phyloP scores from a whole-genome alignment of 1,140 invertebrate species.

The Leguminivora glycinivorella region DNA sequence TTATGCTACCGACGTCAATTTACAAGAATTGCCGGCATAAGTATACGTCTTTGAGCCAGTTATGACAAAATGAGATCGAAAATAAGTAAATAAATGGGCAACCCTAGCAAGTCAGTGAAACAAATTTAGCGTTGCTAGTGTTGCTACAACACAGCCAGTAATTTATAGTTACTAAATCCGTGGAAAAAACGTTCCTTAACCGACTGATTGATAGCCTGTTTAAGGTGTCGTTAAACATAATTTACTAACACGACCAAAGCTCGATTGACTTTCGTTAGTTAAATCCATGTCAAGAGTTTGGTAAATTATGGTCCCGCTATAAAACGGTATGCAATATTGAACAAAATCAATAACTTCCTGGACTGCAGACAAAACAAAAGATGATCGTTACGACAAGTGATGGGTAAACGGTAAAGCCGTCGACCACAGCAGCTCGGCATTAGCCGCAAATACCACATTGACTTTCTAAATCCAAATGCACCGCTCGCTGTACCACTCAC shows the following conservation, averaged over 20 bases:
- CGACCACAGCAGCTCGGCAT: conserved; percentile 57
- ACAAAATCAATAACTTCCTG: conserved; percentile 21
- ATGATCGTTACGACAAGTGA: conserved; percentile 35
- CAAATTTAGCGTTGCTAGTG: conserved; percentile 55
- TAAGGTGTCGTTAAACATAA: conserved; percentile 29
- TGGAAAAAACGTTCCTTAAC: conserved; percentile 41
- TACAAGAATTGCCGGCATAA: neutral
- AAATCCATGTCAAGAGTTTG: conserved; percentile 3
- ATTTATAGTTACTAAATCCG: conserved; percentile 49
- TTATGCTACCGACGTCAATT: neutral
- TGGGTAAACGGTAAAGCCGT: conserved; percentile 55
- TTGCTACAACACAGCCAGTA: conserved; percentile 38
- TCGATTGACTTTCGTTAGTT: conserved; percentile 21
- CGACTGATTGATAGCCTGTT: conserved; percentile 38
- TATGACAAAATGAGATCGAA: neutral
- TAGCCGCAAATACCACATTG: conserved; percentile 55
- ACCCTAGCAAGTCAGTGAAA: conserved; percentile 29
- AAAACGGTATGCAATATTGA: conserved; percentile 1
- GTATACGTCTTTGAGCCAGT: neutral
- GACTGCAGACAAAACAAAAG: conserved; percentile 36
- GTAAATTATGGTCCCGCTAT: conserved; percentile 21
- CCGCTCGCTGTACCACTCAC: conserved; percentile 12
- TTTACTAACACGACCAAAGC: conserved; percentile 6
- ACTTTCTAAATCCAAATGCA: conserved; percentile 40
- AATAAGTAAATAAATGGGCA: neutral